Base-by-base conservation (phyloP, 1,140 invertebrate species). In the Calephelis nemesis region DNA sequence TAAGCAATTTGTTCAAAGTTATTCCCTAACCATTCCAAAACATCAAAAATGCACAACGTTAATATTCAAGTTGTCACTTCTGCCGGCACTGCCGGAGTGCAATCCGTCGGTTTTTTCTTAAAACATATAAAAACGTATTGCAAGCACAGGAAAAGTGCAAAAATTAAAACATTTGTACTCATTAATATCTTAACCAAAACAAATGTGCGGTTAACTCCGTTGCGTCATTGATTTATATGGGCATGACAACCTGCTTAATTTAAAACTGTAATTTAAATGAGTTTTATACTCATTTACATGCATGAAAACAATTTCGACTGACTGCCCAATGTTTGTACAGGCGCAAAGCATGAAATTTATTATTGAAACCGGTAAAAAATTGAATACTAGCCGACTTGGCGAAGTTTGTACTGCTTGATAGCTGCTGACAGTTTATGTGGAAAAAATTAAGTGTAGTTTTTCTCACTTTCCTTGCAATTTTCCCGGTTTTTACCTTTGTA, bases 171-270 rank as follows among this genome's bases (percentile, higher is more conserved):
- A 54, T 66, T 60, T 82, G 74, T 75, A 79, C 74, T 73, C 54
- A 54, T 58, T 58, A 58, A 39, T 58, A 58, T 12, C 70, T 74
- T 67, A 72, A 75, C 74, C 72, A 76, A 74, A 74, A 78, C 71
- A 75, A 78, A 82, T 80, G 78, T 69, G 58, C 74, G 74, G 74
- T 71, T 74, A 76, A 73, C 71, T 71, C 70, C 76, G 68, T 71
- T 62, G 54, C 62, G 70, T 63, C 72, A 69, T 79, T 80, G 74
- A 82, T 82, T 78, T 76, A 82, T 77, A 68, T 70, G 52, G 68
- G 73, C 7, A 54, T 58, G 39, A 66, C 50, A 66, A 66, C n/a
- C 7, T 15, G 68, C 70, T 54, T 65, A 54, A 62, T 65, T 71
- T 49, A 19, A 69, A 65, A 62, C 63, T 48, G 50, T 42, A 48